These are phyloP conservation scores for Dipus sagitta DNA, from an alignment of 2,797 vertebrate genomes.

Conservation along the genomic window DNA sequence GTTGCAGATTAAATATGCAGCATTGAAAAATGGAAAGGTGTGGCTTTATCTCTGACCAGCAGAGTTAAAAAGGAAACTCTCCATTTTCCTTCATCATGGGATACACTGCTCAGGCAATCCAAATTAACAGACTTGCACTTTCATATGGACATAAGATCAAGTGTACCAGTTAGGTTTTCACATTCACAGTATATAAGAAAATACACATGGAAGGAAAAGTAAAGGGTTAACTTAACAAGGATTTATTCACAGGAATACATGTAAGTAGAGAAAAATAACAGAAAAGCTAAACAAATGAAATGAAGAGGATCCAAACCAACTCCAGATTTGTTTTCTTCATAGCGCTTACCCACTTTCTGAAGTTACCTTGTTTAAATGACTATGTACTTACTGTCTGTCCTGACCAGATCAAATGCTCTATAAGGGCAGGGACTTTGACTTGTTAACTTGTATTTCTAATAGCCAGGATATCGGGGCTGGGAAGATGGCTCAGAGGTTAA, in stretches of 20 bases:
- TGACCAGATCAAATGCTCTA: background rate
- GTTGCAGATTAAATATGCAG: conserved; percentile 90
- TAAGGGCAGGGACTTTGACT: background rate
- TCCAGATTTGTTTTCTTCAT: conserved; percentile 67
- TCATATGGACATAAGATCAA: conserved; percentile 91
- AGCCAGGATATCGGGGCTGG: background rate
- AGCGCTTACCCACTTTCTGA: background rate
- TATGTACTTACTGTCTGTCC: background rate
- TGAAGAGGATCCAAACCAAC: conserved; percentile 91
- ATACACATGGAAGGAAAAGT: conserved; percentile 94
- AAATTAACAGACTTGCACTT: conserved; percentile 92
- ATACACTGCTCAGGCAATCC: conserved; percentile 95
- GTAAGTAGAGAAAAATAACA: conserved; percentile 90
- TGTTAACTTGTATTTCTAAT: background rate
- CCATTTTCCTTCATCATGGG: conserved; percentile 93
- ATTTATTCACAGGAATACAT: conserved; percentile 93
- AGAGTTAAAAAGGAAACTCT: conserved; percentile 90
- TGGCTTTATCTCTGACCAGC: conserved; percentile 95
- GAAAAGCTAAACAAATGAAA: conserved; percentile 92
- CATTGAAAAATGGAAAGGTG: conserved; percentile 91
- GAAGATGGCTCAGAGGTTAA: too few relatives aligned
- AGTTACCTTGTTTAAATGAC: background rate
- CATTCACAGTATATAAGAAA: conserved; percentile 96
- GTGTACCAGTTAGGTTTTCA: conserved; percentile 93
- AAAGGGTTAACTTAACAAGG: conserved; percentile 92